Conservation (phyloP, 2,888 invertebrate species). For the Theretra japonica region DNA sequence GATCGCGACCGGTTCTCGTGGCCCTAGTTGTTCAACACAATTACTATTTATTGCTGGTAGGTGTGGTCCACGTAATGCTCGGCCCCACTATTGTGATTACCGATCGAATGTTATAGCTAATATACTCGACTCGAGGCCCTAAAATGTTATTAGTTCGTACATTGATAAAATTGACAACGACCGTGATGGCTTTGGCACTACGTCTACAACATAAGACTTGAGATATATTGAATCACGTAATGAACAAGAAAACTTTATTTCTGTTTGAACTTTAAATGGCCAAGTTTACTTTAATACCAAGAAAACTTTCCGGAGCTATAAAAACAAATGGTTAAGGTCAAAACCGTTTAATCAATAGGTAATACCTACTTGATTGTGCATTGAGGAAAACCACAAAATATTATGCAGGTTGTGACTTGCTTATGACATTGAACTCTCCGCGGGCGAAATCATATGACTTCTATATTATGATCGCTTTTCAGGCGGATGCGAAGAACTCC, state of each 20-base stretch:
- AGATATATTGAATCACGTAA: background rate
- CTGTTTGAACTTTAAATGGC: background rate
- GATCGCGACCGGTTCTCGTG: conserved; percentile 15
- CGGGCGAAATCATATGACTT: background rate
- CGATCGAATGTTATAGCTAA: background rate
- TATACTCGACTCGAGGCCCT: background rate
- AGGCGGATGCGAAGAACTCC: no score
- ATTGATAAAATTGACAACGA: background rate
- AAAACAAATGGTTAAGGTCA: background rate
- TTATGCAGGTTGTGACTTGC: background rate
- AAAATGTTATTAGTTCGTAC: background rate
- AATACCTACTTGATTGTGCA: no score
- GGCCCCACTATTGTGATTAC: conserved; percentile 1
- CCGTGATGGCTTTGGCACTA: background rate
- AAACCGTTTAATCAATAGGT: background rate
- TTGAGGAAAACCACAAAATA: conserved; percentile 18
- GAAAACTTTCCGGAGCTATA: background rate
- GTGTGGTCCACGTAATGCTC: conserved; percentile 20
- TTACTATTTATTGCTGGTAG: conserved; percentile 25
- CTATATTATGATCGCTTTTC: no score
- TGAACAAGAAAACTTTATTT: background rate
- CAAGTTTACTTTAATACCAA: background rate
- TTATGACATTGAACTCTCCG: background rate
- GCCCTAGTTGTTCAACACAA: conserved; percentile 19
- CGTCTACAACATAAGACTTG: background rate